Evolutionary conservation across 2,113 vertebrate species (phyloP).

Genomic region (Mus pahari): DNA sequence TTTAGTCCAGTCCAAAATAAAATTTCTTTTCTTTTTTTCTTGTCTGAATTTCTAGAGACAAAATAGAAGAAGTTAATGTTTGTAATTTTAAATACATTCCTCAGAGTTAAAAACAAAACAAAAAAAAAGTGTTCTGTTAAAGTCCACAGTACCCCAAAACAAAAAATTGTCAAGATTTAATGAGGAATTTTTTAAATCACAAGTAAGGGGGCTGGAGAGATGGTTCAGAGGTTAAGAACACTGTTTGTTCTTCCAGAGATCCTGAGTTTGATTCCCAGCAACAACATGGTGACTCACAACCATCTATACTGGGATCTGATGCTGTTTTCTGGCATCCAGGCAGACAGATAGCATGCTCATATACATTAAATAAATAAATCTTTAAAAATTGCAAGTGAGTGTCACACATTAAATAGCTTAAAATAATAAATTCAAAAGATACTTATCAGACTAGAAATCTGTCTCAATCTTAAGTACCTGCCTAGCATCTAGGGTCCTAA

Average conservation of each 20-base stretch:
- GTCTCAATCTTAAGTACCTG: neutral
- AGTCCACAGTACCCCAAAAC: neutral
- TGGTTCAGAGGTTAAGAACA: too few relatives aligned
- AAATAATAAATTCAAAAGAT: slow-evolving; percentile 14
- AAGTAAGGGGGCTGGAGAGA: too few relatives aligned
- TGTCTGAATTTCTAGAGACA: neutral
- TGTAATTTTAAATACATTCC: neutral
- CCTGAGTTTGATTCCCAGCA: too few relatives aligned
- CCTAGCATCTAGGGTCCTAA: neutral
- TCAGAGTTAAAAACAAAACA: neutral
- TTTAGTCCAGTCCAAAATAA: neutral
- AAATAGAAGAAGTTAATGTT: neutral
- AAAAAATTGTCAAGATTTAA: neutral
- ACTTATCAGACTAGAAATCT: neutral
- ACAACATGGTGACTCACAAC: too few relatives aligned
- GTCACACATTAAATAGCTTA: neutral
- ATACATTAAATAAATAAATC: too few relatives aligned
- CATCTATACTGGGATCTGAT: too few relatives aligned
- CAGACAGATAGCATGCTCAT: too few relatives aligned
- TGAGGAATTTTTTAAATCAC: neutral
- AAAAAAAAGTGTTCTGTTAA: neutral
- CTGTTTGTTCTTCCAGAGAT: too few relatives aligned
- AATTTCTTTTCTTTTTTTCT: neutral
- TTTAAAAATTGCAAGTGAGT: neutral
- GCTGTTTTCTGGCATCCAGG: too few relatives aligned